Conservation (phyloP, 2,888 invertebrate genomes). For the Ectropis crepuscularia region DNA sequence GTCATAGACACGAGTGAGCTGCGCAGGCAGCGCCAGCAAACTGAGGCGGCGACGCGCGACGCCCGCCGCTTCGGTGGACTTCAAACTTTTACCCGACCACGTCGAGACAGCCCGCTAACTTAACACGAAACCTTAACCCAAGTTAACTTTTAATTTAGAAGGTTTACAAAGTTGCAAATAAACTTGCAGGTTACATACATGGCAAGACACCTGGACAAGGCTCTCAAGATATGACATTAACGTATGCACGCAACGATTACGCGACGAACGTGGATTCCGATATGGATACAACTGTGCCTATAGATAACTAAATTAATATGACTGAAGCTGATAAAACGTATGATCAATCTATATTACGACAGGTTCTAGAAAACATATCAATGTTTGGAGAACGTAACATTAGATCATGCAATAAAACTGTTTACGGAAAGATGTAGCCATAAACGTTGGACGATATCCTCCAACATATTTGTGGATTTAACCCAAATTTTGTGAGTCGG, state of each 20-base stretch:
- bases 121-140: conserved; percentile 44
- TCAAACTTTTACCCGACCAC: conserved; percentile 79
- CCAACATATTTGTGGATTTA: conserved; percentile 38
- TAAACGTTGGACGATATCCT: conserved; percentile 28
- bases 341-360: conserved; percentile 30
- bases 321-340: conserved; percentile 27
- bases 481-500: conserved; percentile 51
- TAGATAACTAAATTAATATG: conserved; percentile 45
- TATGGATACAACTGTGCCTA: conserved; percentile 47
- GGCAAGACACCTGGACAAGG: conserved; percentile 74
- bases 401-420: conserved; percentile 22
- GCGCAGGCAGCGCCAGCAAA: conserved; percentile 81
- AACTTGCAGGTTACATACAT: conserved; percentile 73
- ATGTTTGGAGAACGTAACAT: conserved; percentile 17
- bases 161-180: conserved; percentile 73
- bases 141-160: conserved; percentile 60
- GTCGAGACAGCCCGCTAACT: conserved; percentile 57
- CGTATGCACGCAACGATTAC: conserved; percentile 64
- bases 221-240: conserved; percentile 71
- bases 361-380: conserved; percentile 21
- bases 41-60: conserved; percentile 69
- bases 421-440: conserved; percentile 18
- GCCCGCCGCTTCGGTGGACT: conserved; percentile 74
- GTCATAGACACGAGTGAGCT: conserved; percentile 72
- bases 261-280: conserved; percentile 45